Base-by-base conservation (phyloP, 2,888 invertebrate species). In the Dendrolimus pini region DNA sequence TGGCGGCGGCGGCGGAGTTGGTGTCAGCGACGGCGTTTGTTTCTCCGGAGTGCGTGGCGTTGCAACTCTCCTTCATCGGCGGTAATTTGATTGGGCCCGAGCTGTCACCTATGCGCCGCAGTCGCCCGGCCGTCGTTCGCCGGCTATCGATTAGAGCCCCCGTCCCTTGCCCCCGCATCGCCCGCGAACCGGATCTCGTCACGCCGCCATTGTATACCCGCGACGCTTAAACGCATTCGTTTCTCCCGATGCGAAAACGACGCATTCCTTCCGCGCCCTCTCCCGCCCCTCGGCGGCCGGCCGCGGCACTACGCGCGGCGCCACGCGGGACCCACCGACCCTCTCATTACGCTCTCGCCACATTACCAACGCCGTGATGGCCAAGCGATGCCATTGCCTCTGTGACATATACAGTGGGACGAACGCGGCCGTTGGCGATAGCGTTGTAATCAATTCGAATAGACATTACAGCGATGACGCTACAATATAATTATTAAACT, bases 191-290 rank as follows among this genome's bases (percentile, higher is more conserved):
- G 89, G 89, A 89, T 90, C 89, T 89, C 89, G 89, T 90, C 89
- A 89, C 89, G 89, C 89, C 89, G 89, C 89, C 89, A 89, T 89
- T 89, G 89, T 89, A 85, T 89, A 89, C 88, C 86, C 89, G 89
- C 89, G 89, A 89, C 87, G 89, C 89, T 89, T 89, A 89, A 89
- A 89, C 89, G 89, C 89, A 90, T 90, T 90, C 89, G 89, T 89
- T 90, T 90, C 89, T 90, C 89, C 89, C 89, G 89, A 89, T 90
- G 89, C 89, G 89, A 90, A 89, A 89, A 89, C 89, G 89, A 89
- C 89, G 89, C 89, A 89, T 89, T 89, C 89, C 89, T 89, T 89
- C 89, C 89, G 86, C 86, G 83, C 88, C 83, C 82, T 82, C 83
- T 75, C 80, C 80, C 77, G 71, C 82, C 82, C 79, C 80, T 74